Evolutionary conservation across 2,797 vertebrate species (phyloP).

Genomic region (Sphenodon punctatus): DNA sequence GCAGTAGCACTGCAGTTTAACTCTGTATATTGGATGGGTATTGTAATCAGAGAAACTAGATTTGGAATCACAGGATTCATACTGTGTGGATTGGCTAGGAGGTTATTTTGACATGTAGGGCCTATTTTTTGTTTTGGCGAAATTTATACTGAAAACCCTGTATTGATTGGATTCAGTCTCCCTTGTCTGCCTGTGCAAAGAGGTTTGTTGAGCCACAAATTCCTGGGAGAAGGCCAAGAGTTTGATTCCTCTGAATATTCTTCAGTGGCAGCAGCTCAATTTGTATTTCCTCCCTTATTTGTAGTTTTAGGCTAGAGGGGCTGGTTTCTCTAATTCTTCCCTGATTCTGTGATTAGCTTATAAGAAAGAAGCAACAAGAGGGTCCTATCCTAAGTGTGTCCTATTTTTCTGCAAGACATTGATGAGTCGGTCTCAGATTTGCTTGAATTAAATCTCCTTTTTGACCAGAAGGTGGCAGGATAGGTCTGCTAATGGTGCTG

Average conservation of each 20-base stretch:
- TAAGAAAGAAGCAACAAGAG: no score
- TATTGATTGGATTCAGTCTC: constrained; percentile 2
- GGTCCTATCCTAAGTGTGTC: no score
- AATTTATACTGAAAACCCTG: background rate
- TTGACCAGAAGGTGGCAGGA: constrained; percentile 61
- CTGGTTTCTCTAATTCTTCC: no score
- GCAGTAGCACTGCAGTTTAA: background rate
- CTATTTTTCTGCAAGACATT: no score
- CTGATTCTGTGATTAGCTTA: no score
- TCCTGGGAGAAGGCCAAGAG: constrained; percentile 1
- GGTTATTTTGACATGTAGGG: background rate
- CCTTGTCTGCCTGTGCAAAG: background rate
- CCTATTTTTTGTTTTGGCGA: background rate
- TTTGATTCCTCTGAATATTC: constrained; percentile 9
- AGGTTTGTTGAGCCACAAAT: background rate
- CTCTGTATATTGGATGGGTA: background rate
- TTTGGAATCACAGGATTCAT: background rate
- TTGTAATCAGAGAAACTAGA: background rate
- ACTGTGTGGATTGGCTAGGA: no score
- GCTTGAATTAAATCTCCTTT: accelerated
- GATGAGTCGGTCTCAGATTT: accelerated
- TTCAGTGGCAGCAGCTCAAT: background rate
- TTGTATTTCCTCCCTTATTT: background rate
- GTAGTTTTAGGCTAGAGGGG: no score
- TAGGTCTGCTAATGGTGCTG: background rate